These are phyloP conservation scores for Portunus trituberculatus DNA, from an alignment of 1,140 invertebrate genomes.

Conservation along the genomic window DNA sequence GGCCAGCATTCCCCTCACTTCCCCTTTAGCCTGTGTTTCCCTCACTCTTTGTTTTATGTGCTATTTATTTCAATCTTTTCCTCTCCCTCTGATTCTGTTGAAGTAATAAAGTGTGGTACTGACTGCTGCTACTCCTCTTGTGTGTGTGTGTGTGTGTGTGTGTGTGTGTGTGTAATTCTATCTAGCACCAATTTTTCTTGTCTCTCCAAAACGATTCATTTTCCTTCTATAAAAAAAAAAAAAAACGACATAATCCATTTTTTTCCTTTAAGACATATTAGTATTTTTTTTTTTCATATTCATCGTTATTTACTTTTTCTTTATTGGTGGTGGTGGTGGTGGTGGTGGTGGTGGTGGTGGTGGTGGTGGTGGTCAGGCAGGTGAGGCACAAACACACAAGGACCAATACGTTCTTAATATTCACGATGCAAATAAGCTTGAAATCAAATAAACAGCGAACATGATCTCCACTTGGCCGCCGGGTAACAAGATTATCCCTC, in stretches of 20 bases:
- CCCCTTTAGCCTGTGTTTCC: background rate
- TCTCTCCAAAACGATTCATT: too few relatives aligned
- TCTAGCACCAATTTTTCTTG: too few relatives aligned
- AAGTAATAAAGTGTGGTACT: too few relatives aligned
- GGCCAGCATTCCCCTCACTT: too few relatives aligned
- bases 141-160: background rate
- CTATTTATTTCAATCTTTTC: background rate
- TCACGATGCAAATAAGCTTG: background rate
- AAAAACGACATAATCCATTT: too few relatives aligned
- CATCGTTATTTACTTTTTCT: background rate
- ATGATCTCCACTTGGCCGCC: slow-evolving; percentile 17
- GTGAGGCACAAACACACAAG: background rate
- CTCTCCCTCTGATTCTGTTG: too few relatives aligned
- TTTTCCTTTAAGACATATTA: background rate
- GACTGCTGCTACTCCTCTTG: background rate
- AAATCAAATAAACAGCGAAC: slow-evolving; percentile 12
- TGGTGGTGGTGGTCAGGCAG: background rate
- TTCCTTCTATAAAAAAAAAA: too few relatives aligned
- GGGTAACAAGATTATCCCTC: slow-evolving; percentile 12
- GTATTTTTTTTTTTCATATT: background rate
- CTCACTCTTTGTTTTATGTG: background rate
- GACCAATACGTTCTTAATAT: background rate
- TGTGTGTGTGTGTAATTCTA: background rate
- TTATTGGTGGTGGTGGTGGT: background rate
- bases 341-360: background rate